Base-by-base conservation (phyloP, 2,888 invertebrate species). In the Pandemis corylana region DNA sequence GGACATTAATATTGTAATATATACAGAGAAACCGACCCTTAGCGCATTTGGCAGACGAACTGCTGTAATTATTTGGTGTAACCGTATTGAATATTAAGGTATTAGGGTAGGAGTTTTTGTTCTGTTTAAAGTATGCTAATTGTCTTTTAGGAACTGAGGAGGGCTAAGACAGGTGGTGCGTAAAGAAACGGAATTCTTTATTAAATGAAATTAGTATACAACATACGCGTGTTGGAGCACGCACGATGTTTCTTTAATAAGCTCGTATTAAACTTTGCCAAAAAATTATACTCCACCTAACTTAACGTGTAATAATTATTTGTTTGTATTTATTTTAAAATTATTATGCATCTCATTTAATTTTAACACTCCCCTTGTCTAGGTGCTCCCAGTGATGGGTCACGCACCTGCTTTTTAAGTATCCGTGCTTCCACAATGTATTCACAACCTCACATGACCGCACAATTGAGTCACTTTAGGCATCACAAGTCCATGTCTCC, bases 71-170 rank as follows among this genome's bases (percentile, higher is more conserved):
- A 91, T 93, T 93, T 90, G 89, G 93, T 93, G 91, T 90, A 92
- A 93, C 92, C 85, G 92, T 92, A 94, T 92, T 90, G 92, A 91
- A 92, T 91, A 90, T 91, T 91, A 89, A 89, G 85, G 84, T 86
- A 87, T 88, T 85, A 87, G 89, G 89, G 85, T 83, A 86, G 87
- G 86, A 89, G 84, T 90, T 90, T 91, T 90, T 90, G 89, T 88
- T 82, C 79, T 83, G 83, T 79, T 36, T 82, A 86, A 84, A 87
- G 89, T 92, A 93, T 92, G 91, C 89, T 92, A 91, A 92, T 91
- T 86, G 80, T 73, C 65, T 61, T 51, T 65, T 69, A 46, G 86
- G 85, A 89, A 89, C 89, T 87, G 87, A 71, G 81, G 87, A 51
- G 56, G 87, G 86, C 77, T 78, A 77, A 77, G 85, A 84, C 92